Percentiles rank a stretch among this genome's conserved stretches.
These are phyloP conservation scores for Megalops atlanticus DNA, from an alignment of 2,113 vertebrate species.

Conservation along the genomic window DNA sequence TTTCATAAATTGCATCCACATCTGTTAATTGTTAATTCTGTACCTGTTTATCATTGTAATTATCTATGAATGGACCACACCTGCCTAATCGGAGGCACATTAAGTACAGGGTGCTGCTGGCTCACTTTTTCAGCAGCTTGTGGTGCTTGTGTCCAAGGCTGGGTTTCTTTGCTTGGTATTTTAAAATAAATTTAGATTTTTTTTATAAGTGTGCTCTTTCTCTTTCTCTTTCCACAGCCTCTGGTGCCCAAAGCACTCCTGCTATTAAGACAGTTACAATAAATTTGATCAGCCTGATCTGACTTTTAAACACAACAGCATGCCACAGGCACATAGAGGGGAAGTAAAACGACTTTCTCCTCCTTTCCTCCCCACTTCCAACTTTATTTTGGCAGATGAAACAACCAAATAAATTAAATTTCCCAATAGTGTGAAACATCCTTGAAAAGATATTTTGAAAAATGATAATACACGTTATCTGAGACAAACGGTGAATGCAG, in stretches of 20 bases:
- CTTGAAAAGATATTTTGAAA: background rate
- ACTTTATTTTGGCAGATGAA: background rate
- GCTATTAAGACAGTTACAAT: conserved; percentile 18
- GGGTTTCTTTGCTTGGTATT: no score
- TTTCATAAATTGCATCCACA: conserved; percentile 18
- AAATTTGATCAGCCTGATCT: conserved; percentile 31
- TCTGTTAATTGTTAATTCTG: no score
- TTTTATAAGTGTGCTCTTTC: conserved; percentile 15
- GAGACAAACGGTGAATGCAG: background rate
- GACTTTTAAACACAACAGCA: conserved; percentile 30
- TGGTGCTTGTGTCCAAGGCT: no score
- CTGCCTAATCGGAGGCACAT: no score
- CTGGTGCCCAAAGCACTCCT: conserved; percentile 45
- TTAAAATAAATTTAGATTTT: no score
- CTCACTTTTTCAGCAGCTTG: no score
- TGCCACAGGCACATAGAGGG: conserved; percentile 24
- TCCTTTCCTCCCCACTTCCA: background rate
- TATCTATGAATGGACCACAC: no score
- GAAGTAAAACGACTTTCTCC: background rate
- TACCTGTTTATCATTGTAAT: no score
- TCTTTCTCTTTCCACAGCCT: conserved; percentile 40
- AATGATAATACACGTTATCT: background rate
- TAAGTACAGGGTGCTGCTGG: no score
- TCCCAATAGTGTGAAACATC: background rate
- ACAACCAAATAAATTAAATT: background rate